Evolutionary conservation across 1,140 invertebrate species (phyloP), one percentile per base, ranked within the genome.

Genomic region (Orussus abietinus): DNA sequence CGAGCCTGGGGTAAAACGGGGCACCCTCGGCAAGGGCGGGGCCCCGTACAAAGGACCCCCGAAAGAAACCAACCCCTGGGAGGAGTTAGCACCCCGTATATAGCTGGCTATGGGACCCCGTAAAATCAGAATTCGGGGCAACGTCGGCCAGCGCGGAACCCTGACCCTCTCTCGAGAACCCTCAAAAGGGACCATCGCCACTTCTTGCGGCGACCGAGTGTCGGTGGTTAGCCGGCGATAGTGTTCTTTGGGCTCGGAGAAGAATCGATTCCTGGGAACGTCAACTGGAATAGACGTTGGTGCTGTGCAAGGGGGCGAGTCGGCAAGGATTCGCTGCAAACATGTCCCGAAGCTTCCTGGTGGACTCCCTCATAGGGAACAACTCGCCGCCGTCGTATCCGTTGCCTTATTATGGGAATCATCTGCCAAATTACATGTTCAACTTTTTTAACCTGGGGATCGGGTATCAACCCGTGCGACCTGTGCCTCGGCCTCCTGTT

Each of bases 341-440:
- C 39, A 87, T 86, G 84, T 86, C 84, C 38, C 78, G 83, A 40
- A 86, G 83, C 37, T 88, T 88, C 56, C 62, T 85, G 30, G 83
- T 88, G 56, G 85, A 87, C 54, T 84, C 84, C 10, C 60, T 88
- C 19, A 84, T 88, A 40, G 77, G 75, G 47, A 83, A 83, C 64
- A 79, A 74, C 25, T 53, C 64, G 11, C 59, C 66, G 4, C 64
- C 66, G 4, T 49, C 51, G 12, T 74, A 72, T 19, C 66, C 62
- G 19, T 21, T 73, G 42, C 60, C 69, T 0, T 68, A 70, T 42
- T 66, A 69, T 45, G 55, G 60, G 4, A 65, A 66, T 22, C 62
- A 64, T 10, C 37, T 72, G 20, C 66, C 65, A 11, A 67, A 64
- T 43, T 74, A 68, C 20, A 70, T 67, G 69, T 66, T 69, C 53